Conservation (phyloP, 2,113 vertebrate species). For the Azemiops feae region DNA sequence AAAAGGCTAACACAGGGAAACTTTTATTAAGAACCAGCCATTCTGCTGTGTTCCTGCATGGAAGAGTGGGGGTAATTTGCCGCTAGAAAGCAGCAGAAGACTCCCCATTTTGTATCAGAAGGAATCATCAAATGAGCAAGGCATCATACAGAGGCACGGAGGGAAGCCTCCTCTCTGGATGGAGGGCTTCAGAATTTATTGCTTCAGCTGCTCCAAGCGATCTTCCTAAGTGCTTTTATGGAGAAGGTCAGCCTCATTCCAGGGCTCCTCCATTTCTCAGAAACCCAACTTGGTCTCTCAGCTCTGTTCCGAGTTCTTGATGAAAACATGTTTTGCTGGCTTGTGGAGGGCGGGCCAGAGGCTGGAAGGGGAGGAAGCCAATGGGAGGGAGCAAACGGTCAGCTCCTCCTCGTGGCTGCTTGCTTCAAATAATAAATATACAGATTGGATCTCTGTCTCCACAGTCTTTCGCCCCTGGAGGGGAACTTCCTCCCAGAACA, state of each 20-base stretch:
- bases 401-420: background rate
- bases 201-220: background rate
- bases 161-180: background rate
- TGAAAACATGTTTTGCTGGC: background rate
- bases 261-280: background rate
- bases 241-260: background rate
- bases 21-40: background rate
- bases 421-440: background rate
- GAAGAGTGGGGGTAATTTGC: background rate
- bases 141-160: background rate
- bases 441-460: background rate
- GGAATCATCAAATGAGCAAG: background rate
- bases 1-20: background rate
- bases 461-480: background rate
- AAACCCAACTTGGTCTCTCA: background rate
- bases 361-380: background rate
- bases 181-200: background rate
- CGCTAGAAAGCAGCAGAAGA: background rate
- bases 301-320: background rate
- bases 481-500: background rate
- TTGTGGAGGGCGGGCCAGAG: background rate
- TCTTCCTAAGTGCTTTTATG: background rate
- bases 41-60: background rate
- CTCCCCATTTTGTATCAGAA: background rate
- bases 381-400: background rate